phyloP scores from a whole-genome alignment of 2,113 vertebrate species.

The Pontoporia blainvillei region DNA sequence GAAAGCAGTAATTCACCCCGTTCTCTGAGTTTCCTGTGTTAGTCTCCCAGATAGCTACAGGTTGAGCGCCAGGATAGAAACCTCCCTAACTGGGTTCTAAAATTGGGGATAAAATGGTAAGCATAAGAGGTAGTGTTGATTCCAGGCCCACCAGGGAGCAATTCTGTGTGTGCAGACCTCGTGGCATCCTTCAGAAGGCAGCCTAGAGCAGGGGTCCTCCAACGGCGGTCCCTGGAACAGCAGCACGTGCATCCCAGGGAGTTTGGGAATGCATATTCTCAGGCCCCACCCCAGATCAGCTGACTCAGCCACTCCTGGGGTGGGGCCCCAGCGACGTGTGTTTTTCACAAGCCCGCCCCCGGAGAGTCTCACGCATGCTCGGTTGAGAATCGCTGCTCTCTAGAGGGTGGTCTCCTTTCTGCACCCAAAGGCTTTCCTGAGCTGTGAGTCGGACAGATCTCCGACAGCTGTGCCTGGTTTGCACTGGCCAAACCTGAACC shows the following conservation, averaged over 20 bases:
- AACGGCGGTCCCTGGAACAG: background rate
- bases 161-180: background rate
- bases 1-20: background rate
- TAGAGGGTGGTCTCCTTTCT: background rate
- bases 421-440: background rate
- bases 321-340: background rate
- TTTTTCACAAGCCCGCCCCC: background rate
- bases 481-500: background rate
- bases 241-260: fast-evolving
- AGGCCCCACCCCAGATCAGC: background rate
- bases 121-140: background rate
- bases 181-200: background rate
- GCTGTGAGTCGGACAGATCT: background rate
- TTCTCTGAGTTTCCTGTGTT: background rate
- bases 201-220: background rate
- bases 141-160: background rate
- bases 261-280: background rate
- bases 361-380: fast-evolving
- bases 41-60: background rate
- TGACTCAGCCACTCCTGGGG: background rate
- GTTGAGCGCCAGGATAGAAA: background rate
- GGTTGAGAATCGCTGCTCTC: background rate
- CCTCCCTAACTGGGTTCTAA: background rate
- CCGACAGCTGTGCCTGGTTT: background rate
- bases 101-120: background rate